Percentiles rank a stretch among this genome's conserved stretches.
Conservation (phyloP, 2,113 vertebrate genomes). For the Blennius ocellaris region DNA sequence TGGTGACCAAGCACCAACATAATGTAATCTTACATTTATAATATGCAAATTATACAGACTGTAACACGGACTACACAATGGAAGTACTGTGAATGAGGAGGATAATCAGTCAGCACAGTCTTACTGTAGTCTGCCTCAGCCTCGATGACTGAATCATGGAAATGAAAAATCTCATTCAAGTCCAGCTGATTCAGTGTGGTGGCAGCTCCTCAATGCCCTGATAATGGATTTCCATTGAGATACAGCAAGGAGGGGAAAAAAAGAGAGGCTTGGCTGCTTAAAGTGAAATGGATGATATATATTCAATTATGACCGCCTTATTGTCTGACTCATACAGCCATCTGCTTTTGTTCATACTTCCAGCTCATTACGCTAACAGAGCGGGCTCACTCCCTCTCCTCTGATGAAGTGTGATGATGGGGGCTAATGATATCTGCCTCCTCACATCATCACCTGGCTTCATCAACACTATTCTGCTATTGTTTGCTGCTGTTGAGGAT, state of each 20-base stretch:
- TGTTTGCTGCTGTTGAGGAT: slow-evolving; percentile 22
- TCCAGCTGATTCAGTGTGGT: slow-evolving; percentile 50
- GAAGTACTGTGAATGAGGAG: background rate
- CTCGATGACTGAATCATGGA: slow-evolving; percentile 27
- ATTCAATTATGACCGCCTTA: slow-evolving; percentile 62
- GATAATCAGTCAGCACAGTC: slow-evolving; percentile 18
- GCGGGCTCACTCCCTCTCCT: slow-evolving; percentile 58
- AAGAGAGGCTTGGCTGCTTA: slow-evolving; percentile 39
- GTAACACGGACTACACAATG: slow-evolving; percentile 13
- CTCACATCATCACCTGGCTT: slow-evolving; percentile 69
- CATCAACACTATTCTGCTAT: slow-evolving; percentile 45
- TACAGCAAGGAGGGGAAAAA: slow-evolving; percentile 9
- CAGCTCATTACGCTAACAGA: slow-evolving; percentile 75
- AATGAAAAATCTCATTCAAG: slow-evolving; percentile 52
- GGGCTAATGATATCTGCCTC: slow-evolving; percentile 74
- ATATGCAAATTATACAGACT: background rate
- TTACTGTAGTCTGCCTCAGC: slow-evolving; percentile 28
- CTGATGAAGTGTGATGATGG: slow-evolving; percentile 77
- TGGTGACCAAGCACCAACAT: too few relatives aligned
- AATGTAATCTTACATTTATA: too few relatives aligned
- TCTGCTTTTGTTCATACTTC: slow-evolving; percentile 80
- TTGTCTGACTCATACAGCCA: slow-evolving; percentile 76
- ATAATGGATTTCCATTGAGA: slow-evolving; percentile 49
- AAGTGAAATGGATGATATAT: slow-evolving; percentile 62
- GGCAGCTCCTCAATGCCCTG: slow-evolving; percentile 30